Conservation (phyloP, 1,140 invertebrate species). For the Bombus superbus region DNA sequence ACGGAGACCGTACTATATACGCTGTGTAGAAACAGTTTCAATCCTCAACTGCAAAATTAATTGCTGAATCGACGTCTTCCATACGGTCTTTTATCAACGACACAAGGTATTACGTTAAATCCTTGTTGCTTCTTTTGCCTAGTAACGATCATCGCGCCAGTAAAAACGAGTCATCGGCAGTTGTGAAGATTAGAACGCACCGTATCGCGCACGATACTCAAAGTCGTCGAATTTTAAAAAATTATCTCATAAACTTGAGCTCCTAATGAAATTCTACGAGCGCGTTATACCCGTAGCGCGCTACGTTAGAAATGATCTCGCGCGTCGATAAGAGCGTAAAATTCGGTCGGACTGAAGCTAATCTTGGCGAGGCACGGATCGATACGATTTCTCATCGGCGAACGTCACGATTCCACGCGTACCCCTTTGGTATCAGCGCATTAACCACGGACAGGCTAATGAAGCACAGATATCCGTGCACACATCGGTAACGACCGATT, state of each 20-base stretch:
- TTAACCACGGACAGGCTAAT: constrained; percentile 30
- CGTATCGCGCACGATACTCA: background rate
- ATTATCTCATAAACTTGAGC: background rate
- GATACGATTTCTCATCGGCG: background rate
- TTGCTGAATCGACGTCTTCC: too few relatives aligned
- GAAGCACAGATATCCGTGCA: constrained; percentile 31
- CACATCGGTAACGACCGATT: constrained; percentile 23
- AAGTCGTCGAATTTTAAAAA: background rate
- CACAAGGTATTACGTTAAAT: too few relatives aligned
- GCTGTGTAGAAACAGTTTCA: background rate
- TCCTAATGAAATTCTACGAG: background rate
- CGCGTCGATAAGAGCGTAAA: too few relatives aligned
- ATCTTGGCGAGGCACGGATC: background rate
- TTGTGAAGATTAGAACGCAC: too few relatives aligned
- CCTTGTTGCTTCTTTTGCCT: too few relatives aligned
- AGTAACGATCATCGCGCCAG: too few relatives aligned
- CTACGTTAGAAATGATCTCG: background rate
- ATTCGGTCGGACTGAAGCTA: background rate
- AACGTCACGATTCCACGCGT: background rate
- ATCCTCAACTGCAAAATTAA: background rate
- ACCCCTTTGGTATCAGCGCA: background rate
- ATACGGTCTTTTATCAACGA: too few relatives aligned
- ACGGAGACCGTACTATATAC: too few relatives aligned
- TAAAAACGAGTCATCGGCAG: too few relatives aligned
- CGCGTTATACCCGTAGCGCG: background rate